Conservation (phyloP, 2,888 invertebrate genomes). For the Metellina segmentata region DNA sequence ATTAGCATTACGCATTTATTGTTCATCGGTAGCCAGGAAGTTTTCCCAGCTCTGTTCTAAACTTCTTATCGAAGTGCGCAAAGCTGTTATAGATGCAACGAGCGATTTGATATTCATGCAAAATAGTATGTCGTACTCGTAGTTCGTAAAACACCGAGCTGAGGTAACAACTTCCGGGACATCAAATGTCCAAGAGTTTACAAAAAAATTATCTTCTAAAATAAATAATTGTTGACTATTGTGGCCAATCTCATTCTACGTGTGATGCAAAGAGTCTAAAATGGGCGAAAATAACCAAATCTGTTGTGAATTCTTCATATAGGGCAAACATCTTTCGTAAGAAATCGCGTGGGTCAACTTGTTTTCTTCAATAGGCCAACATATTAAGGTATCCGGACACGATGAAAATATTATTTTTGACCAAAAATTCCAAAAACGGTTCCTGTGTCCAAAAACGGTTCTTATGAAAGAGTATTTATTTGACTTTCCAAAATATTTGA, state of each 20-base stretch:
- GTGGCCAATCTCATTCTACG: not conserved
- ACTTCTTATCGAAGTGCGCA: not conserved
- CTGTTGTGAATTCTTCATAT: too few relatives aligned
- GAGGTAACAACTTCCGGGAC: not conserved
- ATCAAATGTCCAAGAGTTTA: not conserved
- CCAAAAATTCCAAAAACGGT: too few relatives aligned
- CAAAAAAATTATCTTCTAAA: not conserved
- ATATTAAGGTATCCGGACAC: too few relatives aligned
- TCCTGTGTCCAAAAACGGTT: too few relatives aligned
- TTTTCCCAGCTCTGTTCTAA: not conserved
- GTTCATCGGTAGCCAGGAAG: constrained; percentile 22
- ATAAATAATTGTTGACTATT: not conserved
- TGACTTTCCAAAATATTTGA: too few relatives aligned
- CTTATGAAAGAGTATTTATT: too few relatives aligned
- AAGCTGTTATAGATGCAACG: not conserved
- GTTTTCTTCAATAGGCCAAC: too few relatives aligned
- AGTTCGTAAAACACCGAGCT: not conserved
- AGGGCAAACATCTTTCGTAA: too few relatives aligned
- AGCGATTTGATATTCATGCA: not conserved
- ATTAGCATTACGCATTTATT: not conserved
- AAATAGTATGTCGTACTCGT: not conserved
- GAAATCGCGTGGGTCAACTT: too few relatives aligned
- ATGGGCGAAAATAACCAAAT: too few relatives aligned
- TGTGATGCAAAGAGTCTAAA: too few relatives aligned
- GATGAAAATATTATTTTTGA: too few relatives aligned